These are phyloP conservation scores for Theristicus caerulescens DNA, from an alignment of 2,113 vertebrate genomes.

Conservation along the genomic window DNA sequence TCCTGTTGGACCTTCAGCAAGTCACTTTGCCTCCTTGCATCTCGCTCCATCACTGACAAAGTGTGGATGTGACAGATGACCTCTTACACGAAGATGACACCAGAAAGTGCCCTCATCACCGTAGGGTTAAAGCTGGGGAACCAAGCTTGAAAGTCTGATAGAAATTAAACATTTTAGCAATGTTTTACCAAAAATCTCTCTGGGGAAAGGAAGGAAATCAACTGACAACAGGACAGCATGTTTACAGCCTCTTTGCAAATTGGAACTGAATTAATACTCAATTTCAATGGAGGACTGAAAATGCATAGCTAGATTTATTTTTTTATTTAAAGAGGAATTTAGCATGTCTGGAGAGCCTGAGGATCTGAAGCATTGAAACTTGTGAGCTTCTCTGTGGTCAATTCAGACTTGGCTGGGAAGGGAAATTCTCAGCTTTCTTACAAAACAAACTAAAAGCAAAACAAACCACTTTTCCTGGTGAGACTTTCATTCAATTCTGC, in stretches of 20 bases:
- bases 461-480: slow-evolving; percentile 67
- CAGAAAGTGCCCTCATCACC: neutral
- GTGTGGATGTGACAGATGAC: neutral
- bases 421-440: slow-evolving; percentile 67
- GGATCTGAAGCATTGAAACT: neutral
- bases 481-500: slow-evolving; percentile 67
- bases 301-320: neutral
- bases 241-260: neutral
- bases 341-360: neutral
- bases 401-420: slow-evolving; percentile 40
- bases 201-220: neutral
- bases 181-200: neutral
- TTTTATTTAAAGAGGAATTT: neutral
- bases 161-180: neutral
- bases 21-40: neutral
- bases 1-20: neutral
- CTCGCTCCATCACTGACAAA: neutral
- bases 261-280: neutral
- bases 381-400: neutral
- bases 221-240: neutral
- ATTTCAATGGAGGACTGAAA: neutral
- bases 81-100: neutral
- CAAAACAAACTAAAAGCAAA: slow-evolving; percentile 64
- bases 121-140: neutral
- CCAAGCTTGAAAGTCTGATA: neutral